phyloP scores from a whole-genome alignment of 2,797 vertebrate genomes.

The Lagodon rhomboides region DNA sequence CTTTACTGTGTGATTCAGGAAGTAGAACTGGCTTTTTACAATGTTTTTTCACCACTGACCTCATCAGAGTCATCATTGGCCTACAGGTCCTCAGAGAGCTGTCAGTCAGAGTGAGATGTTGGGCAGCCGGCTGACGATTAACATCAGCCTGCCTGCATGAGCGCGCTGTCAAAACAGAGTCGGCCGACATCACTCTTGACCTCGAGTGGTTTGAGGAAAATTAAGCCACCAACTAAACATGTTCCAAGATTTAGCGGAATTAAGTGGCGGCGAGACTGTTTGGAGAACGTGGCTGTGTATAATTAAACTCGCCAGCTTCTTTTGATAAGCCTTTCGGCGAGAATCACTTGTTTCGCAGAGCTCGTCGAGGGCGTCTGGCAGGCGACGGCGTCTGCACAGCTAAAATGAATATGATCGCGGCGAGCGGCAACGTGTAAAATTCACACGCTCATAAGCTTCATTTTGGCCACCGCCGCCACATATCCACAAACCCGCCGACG shows the following conservation, averaged over 20 bases:
- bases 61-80: conserved; percentile 55
- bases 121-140: conserved; percentile 61
- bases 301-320: conserved; percentile 44
- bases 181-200: conserved; percentile 41
- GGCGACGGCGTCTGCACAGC: no score
- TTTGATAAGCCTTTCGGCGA: conserved; percentile 29
- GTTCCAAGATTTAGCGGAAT: conserved; percentile 25
- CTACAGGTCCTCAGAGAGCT: conserved; percentile 53
- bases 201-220: conserved; percentile 49
- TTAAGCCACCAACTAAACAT: conserved; percentile 13
- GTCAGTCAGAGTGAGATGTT: conserved; percentile 57
- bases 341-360: conserved; percentile 29
- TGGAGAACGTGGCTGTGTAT: conserved; percentile 15
- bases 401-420: no score
- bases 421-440: no score
- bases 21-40: neutral
- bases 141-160: conserved; percentile 58
- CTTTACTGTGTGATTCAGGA: neutral
- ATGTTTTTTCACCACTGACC: conserved; percentile 35
- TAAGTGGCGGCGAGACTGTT: neutral
- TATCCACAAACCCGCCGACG: conserved; percentile 2
- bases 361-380: conserved; percentile 25
- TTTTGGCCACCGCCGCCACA: conserved; percentile 9
- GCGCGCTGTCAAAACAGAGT: conserved; percentile 55
- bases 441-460: conserved; percentile 2